Evolutionary conservation across 2,113 vertebrate genomes (phyloP), one percentile per base, ranked within the genome.

Genomic region (Mormyrus lacerda): DNA sequence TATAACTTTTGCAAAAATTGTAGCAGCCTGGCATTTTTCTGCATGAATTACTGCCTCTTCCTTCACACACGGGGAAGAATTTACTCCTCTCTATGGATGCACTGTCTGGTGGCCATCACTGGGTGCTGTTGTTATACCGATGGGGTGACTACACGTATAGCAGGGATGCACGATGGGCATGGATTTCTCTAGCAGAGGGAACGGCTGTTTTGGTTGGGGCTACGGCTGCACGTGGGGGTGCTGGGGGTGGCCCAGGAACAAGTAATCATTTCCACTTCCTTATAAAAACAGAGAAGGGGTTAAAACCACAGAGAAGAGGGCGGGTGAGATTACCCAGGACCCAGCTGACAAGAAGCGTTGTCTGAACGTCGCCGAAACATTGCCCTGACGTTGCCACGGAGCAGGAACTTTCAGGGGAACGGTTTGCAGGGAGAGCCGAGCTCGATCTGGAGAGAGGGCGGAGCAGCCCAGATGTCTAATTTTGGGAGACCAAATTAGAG

Each of bases 401-500:
- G 89, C 69, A 11, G 92, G 93, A 94, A 93, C 0, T 69, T 91
- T 92, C 92, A 91, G 93, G 93, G 93, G 93, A 93, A 93, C 91
- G 92, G 90, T 93, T 24, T 21, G 21, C 92, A 92, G 93, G 95
- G 95, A 94, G 93, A 53, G 91, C 88, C 9, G 89, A 88, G 92
- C 88, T 91, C 91, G 87, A 88, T 92, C 91, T 88, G 85, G 89
- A 88, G 94, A 94, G 93, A 94, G 94, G 94, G 88, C 93, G 93
- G 91, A 92, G 91, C 91, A 91, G 93, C 94, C 95, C 94, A 93
- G 93, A 96, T 94, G 94, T 95, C 95, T 95, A 96, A 95, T 96
- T 96, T 95, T 94, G 96, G 96, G 95, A 95, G 95, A 92, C 94
- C 94, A 96, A 96, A 96, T 96, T 95, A 96, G 94, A 96, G 95